Evolutionary conservation across 2,113 vertebrate genomes (phyloP), one percentile per base, ranked within the genome.

Genomic region (Fukomys damarensis): DNA sequence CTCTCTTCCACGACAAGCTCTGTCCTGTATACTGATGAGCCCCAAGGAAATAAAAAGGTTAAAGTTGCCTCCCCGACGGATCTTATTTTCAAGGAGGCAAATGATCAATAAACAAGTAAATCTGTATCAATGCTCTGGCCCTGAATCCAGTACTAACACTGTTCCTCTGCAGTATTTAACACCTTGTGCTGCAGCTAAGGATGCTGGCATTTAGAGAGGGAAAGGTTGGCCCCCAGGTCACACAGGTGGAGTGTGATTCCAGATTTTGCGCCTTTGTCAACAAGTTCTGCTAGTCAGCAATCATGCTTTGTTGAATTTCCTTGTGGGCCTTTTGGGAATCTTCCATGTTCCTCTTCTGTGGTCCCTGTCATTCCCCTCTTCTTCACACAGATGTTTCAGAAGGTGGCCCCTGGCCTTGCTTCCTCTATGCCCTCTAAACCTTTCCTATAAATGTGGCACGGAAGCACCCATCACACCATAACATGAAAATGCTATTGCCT

Each of bases 381-480:
- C 22, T 3, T 10, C n/a, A 61, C 17, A 7, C 5, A 7, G 2
- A 0, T 5, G 59, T 17, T 54, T 32, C 11, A 54, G n/a, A 17
- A 63, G 35, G 54, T 0, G 24, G 32, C 26, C 66, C 52, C 32
- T n/a, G 24, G 1, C 20, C 13, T 22, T 1, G n/a, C 20, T 89
- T 59, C 49, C 41, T 82, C 26, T 22, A 2, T n/a, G 5, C 24
- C 30, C 16, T 16, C 68, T 38, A 24, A 61, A 16, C 26, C 46
- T 16, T 56, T 12, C 13, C 16, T 22, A 3, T 54, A 7, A 38
- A 12, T 8, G 17, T 32, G 7, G 24, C n/a, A 4, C 0, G 17
- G 30, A 13, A n/a, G 6, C 52, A 7, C 49, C 11, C 5, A 6
- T 32, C 0, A 11, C 11, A 4, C 5, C n/a, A 2, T 6, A 3